Evolutionary conservation across 2,888 invertebrate genomes (phyloP).

Genomic region (Melinaea menophilus): DNA sequence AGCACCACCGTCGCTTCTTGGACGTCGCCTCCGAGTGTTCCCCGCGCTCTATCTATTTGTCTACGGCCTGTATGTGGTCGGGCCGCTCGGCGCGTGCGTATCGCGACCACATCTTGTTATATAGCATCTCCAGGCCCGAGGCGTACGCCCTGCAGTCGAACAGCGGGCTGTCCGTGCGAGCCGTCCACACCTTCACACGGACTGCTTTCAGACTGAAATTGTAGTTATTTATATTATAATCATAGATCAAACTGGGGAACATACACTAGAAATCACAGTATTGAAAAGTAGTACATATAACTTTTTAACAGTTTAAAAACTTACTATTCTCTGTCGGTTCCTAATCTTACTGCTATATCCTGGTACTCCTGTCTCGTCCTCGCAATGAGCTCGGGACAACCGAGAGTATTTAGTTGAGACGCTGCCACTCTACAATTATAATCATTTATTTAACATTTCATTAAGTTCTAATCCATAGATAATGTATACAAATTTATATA

Average conservation of each 20-base stretch:
- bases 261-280: no score
- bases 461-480: not conserved
- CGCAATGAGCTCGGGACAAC: constrained; percentile 97
- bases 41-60: constrained; percentile 48
- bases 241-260: not conserved
- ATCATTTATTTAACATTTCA: constrained; percentile 1
- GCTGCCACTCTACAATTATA: constrained; percentile 89
- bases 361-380: constrained; percentile 95
- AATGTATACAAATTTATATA: not conserved
- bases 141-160: constrained; percentile 98
- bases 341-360: constrained; percentile 95
- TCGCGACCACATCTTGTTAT: constrained; percentile 93
- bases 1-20: constrained; percentile 46
- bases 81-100: constrained; percentile 87
- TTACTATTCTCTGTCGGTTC: constrained; percentile 96
- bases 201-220: constrained; percentile 87
- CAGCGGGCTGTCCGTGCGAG: constrained; percentile 91
- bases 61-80: constrained; percentile 83
- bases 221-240: constrained; percentile 4
- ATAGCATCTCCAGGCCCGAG: constrained; percentile 92
- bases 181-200: constrained; percentile 97
- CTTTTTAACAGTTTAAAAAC: constrained; percentile 53
- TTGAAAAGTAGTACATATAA: not conserved
- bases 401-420: constrained; percentile 96
- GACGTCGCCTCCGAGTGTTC: constrained; percentile 28